Base-by-base conservation (phyloP, 2,113 vertebrate genomes). In the Microcebus murinus region DNA sequence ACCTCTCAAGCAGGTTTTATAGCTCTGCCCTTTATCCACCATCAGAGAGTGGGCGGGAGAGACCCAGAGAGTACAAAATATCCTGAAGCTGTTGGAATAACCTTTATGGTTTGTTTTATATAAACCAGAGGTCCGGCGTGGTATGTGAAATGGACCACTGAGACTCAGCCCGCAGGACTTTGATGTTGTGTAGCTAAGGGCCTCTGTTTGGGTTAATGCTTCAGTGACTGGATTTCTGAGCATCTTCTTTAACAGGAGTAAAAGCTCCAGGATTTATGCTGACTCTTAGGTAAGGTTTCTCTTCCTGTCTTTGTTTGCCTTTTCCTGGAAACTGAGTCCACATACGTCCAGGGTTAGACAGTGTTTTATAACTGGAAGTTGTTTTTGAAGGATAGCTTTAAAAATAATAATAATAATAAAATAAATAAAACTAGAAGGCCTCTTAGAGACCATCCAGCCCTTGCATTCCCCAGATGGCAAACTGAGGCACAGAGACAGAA, bases 1-100 rank as follows among this genome's bases (percentile, higher is more conserved):
- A 84, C 87, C 84, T 88, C 76, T 94, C 79, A 63, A 95, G 92
- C 96, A 95, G 93, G 80, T 88, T 97, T 96, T 96, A 97, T 74
- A 85, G 95, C 59, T 84, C 76, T 84, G 59, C 39, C 87, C 90
- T 96, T 96, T 90, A 74, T 70, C 84, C 36, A 94, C 83, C 92
- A 4, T 79, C 87, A 95, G 79, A 77, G 87, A 55, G 76, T 74
- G 79, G 74, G 87, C 9, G 21, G 81, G 48, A 97, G 85, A 27
- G 27, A 31, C 27, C 6, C 13, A 73, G 39, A 81, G 74, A 76
- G 39, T 48, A 77, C 36, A 29, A 96, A 85, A 87, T 65, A 85
- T 59, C 73, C 91, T 12, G 50, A 71, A 87, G 84, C 95, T 65
- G 17, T 86, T 55, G 48, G 87, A 93, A 96, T 84, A 93, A 85